phyloP scores from a whole-genome alignment of 1,140 invertebrate species.

The Ericerus pela region DNA sequence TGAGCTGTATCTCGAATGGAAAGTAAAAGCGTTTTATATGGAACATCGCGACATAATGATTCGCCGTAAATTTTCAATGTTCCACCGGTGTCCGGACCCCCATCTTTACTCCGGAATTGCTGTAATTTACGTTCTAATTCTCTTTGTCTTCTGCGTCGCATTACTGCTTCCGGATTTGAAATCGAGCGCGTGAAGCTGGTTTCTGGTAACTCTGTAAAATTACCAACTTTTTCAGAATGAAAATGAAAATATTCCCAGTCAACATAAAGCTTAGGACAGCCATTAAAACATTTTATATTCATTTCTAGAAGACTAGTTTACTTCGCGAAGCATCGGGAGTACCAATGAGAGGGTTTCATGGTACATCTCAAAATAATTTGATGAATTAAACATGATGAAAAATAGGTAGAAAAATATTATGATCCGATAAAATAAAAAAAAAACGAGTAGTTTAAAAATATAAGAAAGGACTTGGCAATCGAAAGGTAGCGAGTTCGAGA shows the following conservation, averaged over 20 bases:
- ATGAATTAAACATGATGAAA: no score
- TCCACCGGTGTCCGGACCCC: slow-evolving; percentile 55
- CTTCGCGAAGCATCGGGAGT: no score
- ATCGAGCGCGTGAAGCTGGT: slow-evolving; percentile 96
- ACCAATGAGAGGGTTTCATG: no score
- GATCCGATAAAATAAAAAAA: no score
- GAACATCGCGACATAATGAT: slow-evolving; percentile 87
- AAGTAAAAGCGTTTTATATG: slow-evolving; percentile 92
- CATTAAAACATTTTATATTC: no score
- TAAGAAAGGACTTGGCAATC: no score
- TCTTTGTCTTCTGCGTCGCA: slow-evolving; percentile 89
- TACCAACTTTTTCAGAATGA: slow-evolving; percentile 14
- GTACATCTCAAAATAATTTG: no score
- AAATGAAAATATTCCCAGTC: slow-evolving; percentile 16
- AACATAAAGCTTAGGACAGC: no score
- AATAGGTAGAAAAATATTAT: no score
- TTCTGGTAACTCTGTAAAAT: slow-evolving; percentile 74
- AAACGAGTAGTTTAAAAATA: no score
- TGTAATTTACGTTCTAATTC: slow-evolving; percentile 93
- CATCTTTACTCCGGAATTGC: slow-evolving; percentile 71
- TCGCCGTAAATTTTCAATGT: slow-evolving; percentile 97
- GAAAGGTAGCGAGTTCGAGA: no score
- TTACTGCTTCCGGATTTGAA: slow-evolving; percentile 97
- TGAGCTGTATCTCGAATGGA: slow-evolving; percentile 84
- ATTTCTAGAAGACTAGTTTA: no score